Conservation (phyloP, 2,113 vertebrate species). For the Melospiza georgiana region DNA sequence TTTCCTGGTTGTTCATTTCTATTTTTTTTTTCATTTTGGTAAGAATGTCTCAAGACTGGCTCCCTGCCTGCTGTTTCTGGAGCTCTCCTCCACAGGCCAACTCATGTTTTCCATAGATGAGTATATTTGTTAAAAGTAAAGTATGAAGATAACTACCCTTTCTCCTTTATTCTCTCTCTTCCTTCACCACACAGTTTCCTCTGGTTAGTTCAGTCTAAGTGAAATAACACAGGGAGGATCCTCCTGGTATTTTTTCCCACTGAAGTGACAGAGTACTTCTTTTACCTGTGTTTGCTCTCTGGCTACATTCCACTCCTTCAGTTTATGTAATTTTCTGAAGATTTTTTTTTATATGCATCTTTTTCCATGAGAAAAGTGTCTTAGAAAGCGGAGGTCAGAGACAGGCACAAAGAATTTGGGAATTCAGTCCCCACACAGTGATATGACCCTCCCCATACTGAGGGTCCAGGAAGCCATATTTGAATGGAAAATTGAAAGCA, state of each 20-base stretch:
- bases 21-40: neutral
- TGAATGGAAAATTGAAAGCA: neutral
- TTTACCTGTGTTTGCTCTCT: neutral
- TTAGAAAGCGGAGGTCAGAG: neutral
- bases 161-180: neutral
- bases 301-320: neutral
- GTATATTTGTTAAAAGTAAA: neutral
- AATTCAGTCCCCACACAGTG: neutral
- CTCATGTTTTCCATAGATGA: neutral
- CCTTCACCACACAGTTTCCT: neutral
- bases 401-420: neutral
- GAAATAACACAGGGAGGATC: neutral
- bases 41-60: neutral
- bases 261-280: neutral
- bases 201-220: neutral
- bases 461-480: neutral
- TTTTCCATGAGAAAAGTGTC: neutral
- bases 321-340: neutral
- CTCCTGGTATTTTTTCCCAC: neutral
- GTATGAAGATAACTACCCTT: neutral
- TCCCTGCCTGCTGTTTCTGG: neutral
- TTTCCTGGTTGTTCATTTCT: rapidly evolving
- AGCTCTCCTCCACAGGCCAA: neutral
- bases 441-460: neutral
- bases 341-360: neutral